phyloP scores from a whole-genome alignment of 2,888 invertebrate genomes.

The Aspidiotus destructor region DNA sequence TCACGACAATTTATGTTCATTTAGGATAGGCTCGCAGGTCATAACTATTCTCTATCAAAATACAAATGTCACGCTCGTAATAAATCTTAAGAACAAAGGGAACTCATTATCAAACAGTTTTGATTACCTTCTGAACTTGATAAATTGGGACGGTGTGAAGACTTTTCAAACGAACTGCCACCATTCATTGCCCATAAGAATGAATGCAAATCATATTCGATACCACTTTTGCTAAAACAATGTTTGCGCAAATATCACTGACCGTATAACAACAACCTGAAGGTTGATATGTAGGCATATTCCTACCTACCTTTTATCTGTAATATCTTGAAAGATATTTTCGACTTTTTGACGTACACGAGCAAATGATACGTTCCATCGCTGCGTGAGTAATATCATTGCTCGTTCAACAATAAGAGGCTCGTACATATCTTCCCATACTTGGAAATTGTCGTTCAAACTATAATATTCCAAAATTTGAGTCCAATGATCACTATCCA shows the following conservation, averaged over 20 bases:
- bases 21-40: background rate
- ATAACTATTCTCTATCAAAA: background rate
- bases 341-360: slow-evolving; percentile 8
- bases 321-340: slow-evolving; percentile 6
- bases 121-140: background rate
- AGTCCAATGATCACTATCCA: slow-evolving; percentile 8
- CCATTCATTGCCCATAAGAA: slow-evolving; percentile 21
- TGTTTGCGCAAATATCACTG: background rate
- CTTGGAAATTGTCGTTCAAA: slow-evolving; percentile 7
- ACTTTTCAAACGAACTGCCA: slow-evolving; percentile 10
- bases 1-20: background rate
- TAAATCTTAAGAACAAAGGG: background rate
- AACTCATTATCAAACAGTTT: too few relatives aligned
- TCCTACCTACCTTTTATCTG: slow-evolving; percentile 5
- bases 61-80: background rate
- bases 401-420: slow-evolving; percentile 22
- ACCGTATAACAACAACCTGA: too few relatives aligned
- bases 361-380: slow-evolving; percentile 12
- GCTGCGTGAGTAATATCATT: slow-evolving; percentile 12
- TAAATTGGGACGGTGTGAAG: background rate
- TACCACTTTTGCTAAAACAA: slow-evolving; percentile 3
- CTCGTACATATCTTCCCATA: slow-evolving; percentile 22
- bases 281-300: too few relatives aligned
- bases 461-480: slow-evolving; percentile 25
- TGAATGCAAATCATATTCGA: slow-evolving; percentile 20